These are phyloP conservation scores for Seriola quinqueradiata DNA, from an alignment of 2,113 vertebrate genomes.

Conservation along the genomic window DNA sequence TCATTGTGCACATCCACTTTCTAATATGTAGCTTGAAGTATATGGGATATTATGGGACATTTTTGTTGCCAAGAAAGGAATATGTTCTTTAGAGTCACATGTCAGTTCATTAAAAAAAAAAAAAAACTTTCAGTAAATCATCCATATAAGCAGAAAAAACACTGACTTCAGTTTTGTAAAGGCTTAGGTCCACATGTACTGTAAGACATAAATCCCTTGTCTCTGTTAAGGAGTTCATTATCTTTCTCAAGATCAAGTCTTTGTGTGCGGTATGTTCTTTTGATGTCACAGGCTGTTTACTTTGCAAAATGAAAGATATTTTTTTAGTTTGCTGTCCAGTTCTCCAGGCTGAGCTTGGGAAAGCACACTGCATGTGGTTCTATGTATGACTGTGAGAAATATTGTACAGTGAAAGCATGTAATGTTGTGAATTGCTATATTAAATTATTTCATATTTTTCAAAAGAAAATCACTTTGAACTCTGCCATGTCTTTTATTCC, in stretches of 20 bases:
- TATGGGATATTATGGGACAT: slow-evolving; percentile 15
- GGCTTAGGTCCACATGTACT: slow-evolving; percentile 14
- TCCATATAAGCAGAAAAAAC: slow-evolving; percentile 12
- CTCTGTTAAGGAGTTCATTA: slow-evolving; percentile 12
- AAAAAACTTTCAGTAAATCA: slow-evolving; percentile 9
- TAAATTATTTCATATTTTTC: slow-evolving; percentile 80
- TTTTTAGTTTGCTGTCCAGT: slow-evolving; percentile 52
- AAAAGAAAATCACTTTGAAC: slow-evolving; percentile 46
- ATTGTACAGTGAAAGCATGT: slow-evolving; percentile 75
- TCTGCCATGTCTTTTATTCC: not conserved
- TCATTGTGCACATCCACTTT: slow-evolving; percentile 40
- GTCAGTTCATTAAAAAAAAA: slow-evolving; percentile 13
- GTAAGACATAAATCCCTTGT: slow-evolving; percentile 11
- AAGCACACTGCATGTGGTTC: slow-evolving; percentile 68
- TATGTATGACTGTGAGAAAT: slow-evolving; percentile 59
- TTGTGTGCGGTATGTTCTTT: slow-evolving; percentile 43
- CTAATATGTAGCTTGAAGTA: slow-evolving; percentile 26
- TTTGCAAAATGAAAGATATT: slow-evolving; percentile 50
- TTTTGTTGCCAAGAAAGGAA: slow-evolving; percentile 14
- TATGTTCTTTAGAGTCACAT: slow-evolving; percentile 2
- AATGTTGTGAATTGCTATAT: slow-evolving; percentile 72
- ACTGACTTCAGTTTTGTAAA: slow-evolving; percentile 16
- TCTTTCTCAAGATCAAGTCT: slow-evolving; percentile 35
- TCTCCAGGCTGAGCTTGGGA: slow-evolving; percentile 41
- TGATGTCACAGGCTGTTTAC: slow-evolving; percentile 44